Conservation (phyloP, 1,140 invertebrate genomes). For the Acromyrmex heyeri region DNA sequence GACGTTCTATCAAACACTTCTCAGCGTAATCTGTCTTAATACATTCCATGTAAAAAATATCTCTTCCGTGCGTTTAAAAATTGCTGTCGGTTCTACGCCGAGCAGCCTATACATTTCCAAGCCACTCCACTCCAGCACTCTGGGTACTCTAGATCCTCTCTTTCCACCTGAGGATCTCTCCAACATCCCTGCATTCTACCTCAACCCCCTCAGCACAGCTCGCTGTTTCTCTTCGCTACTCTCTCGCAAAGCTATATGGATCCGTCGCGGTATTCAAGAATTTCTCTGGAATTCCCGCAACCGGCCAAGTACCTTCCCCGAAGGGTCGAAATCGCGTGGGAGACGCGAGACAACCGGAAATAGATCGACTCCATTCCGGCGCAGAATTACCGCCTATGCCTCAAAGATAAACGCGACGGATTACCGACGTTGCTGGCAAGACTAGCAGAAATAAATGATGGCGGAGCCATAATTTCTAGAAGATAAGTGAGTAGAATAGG, state of each 20-base stretch:
- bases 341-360: slow-evolving; percentile 61
- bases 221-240: slow-evolving; percentile 34
- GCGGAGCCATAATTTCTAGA: background rate
- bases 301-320: slow-evolving; percentile 27
- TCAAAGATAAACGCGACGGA: slow-evolving; percentile 54
- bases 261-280: slow-evolving; percentile 51
- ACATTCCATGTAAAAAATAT: slow-evolving; percentile 54
- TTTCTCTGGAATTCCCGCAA: slow-evolving; percentile 50
- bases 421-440: slow-evolving; percentile 53
- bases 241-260: slow-evolving; percentile 49
- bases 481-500: background rate
- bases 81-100: slow-evolving; percentile 41
- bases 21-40: slow-evolving; percentile 40
- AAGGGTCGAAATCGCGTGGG: slow-evolving; percentile 57
- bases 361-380: slow-evolving; percentile 60
- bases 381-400: slow-evolving; percentile 48
- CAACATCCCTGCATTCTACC: slow-evolving; percentile 29
- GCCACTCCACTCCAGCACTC: slow-evolving; percentile 54
- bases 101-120: slow-evolving; percentile 65
- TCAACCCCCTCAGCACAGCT: slow-evolving; percentile 6
- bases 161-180: slow-evolving; percentile 65
- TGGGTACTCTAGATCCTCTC: slow-evolving; percentile 45
- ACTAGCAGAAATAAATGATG: slow-evolving; percentile 30
- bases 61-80: slow-evolving; percentile 45
- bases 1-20: background rate